Percentiles rank a stretch among this genome's conserved stretches.
These are phyloP conservation scores for Netelia melanura DNA, from an alignment of 2,888 invertebrate species.

Conservation along the genomic window DNA sequence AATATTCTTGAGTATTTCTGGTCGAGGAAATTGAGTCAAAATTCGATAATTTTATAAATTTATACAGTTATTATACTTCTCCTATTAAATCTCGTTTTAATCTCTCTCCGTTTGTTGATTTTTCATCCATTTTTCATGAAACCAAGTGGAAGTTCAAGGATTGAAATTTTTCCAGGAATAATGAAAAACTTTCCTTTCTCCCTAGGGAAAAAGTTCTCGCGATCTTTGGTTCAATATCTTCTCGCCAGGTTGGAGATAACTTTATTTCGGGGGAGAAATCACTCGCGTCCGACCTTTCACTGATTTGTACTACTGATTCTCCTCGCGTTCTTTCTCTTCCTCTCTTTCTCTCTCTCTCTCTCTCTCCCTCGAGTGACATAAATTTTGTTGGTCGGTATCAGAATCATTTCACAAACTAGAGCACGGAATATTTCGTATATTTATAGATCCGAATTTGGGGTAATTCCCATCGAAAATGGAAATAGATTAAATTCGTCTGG, in stretches of 20 bases:
- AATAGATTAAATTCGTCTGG: constrained; percentile 59
- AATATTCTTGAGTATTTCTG: too few species aligned
- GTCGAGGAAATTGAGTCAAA: too few species aligned
- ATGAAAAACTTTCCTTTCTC: too few species aligned
- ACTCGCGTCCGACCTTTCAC: constrained; percentile 60
- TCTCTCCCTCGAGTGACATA: constrained; percentile 34
- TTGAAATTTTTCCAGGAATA: too few species aligned
- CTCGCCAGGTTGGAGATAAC: background rate
- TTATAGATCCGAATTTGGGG: background rate
- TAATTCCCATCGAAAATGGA: constrained; percentile 35
- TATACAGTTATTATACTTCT: too few species aligned
- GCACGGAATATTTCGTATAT: background rate
- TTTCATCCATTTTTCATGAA: too few species aligned
- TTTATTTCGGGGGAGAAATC: constrained; percentile 17
- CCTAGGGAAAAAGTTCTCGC: background rate
- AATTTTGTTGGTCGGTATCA: constrained; percentile 24
- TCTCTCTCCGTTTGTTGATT: too few species aligned
- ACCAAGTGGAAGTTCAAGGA: too few species aligned
- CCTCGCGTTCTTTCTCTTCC: background rate
- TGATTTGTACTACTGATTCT: constrained; percentile 66
- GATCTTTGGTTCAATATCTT: background rate
- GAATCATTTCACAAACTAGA: background rate
- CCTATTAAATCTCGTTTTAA: too few species aligned
- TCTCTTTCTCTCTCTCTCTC: too few species aligned
- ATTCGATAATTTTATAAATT: too few species aligned